These are phyloP conservation scores for Corynorhinus townsendii DNA, from an alignment of 2,113 vertebrate genomes.

Conservation along the genomic window DNA sequence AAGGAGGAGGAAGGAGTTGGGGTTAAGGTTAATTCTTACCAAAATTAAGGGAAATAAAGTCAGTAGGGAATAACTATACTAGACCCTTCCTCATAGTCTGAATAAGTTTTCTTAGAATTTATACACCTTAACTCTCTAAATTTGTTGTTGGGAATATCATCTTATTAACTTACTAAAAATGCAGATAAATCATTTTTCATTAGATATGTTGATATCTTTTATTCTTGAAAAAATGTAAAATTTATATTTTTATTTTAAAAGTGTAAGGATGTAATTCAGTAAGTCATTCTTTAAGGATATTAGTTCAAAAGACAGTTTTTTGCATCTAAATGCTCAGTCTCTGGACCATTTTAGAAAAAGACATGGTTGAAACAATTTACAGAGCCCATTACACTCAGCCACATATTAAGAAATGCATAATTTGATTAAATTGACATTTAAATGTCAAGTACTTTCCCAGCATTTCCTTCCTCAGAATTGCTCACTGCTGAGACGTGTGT, in stretches of 20 bases:
- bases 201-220: neutral
- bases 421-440: constrained; percentile 69
- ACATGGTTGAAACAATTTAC: constrained; percentile 41
- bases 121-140: neutral
- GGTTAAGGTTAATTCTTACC: neutral
- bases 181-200: neutral
- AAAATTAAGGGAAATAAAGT: constrained; percentile 29
- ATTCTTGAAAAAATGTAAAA: neutral
- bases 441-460: constrained; percentile 64
- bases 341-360: constrained; percentile 52
- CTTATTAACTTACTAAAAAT: neutral
- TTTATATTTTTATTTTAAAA: constrained; percentile 40
- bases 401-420: constrained; percentile 55
- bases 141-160: neutral
- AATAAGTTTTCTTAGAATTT: neutral
- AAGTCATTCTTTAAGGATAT: neutral
- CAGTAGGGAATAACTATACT: neutral
- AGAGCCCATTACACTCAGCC: constrained; percentile 48
- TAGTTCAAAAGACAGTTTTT: constrained; percentile 27
- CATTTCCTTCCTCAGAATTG: constrained; percentile 49
- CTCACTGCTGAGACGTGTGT: constrained; percentile 40
- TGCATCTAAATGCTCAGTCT: constrained; percentile 31
- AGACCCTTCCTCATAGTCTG: neutral
- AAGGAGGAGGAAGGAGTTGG: neutral
- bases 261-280: neutral